Percentiles rank a stretch among this genome's conserved stretches.
Evolutionary conservation across 2,113 vertebrate species (phyloP).

Genomic region (Xerus inauris): DNA sequence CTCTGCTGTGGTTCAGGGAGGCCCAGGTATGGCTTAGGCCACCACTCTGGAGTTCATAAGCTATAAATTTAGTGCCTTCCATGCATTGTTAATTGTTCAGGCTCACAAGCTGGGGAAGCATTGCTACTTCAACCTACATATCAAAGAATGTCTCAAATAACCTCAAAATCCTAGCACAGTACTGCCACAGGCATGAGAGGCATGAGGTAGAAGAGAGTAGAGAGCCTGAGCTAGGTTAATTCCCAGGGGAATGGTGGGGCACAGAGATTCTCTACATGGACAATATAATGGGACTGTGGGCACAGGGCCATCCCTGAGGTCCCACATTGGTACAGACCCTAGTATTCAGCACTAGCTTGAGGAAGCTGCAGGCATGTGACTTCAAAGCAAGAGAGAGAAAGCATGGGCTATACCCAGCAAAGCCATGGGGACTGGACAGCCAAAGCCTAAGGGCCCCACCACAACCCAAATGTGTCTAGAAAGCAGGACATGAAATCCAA

Average conservation of each 20-base stretch:
- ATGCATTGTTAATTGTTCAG: not conserved
- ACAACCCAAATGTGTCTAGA: not conserved
- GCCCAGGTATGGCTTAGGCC: too few relatives aligned
- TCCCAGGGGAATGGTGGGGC: not conserved
- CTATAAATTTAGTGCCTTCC: not conserved
- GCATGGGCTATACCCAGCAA: not conserved
- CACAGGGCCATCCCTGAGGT: not conserved
- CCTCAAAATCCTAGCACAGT: not conserved
- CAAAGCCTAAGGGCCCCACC: accelerated
- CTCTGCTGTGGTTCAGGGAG: not conserved
- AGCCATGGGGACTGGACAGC: not conserved
- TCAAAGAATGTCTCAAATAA: not conserved
- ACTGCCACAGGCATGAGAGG: not conserved
- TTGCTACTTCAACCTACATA: not conserved
- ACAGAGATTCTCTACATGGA: not conserved
- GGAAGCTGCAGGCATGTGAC: not conserved
- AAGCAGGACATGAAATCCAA: not conserved
- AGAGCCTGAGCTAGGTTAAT: not conserved
- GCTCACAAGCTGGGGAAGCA: not conserved
- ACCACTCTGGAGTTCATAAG: not conserved
- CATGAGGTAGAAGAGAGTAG: not conserved
- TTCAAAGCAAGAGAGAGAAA: not conserved
- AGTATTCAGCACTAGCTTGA: not conserved
- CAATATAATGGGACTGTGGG: not conserved
- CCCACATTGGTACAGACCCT: not conserved